Evolutionary conservation across 2,797 vertebrate genomes (phyloP), one percentile per base, ranked within the genome.

Genomic region (Parauchenoglanis punctatus): DNA sequence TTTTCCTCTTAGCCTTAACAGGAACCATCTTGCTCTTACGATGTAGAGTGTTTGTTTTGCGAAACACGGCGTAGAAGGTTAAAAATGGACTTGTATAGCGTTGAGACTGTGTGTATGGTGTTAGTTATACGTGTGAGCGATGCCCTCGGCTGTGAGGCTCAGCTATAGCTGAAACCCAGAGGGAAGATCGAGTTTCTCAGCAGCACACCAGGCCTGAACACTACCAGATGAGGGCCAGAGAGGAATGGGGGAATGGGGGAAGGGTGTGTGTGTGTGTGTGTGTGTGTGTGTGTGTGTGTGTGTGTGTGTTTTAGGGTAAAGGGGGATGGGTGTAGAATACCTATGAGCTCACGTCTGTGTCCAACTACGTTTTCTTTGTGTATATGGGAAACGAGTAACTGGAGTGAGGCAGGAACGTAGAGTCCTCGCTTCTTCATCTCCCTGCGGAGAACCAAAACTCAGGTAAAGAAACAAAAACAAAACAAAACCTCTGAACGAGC

Each of bases 181-280:
- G 89, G 88, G 90, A 90, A 90, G 91, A 92, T 94, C 91, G 65
- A 70, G 89, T 94, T 94, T 93, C 93, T 91, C 89, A 86, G 85
- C 92, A 93, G 92, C 92, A 91, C 92, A 89, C 88, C 91, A 90
- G 90, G 90, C 89, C 89, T 93, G 93, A 94, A 91, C 92, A 93
- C 91, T 91, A 93, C 92, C 93, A 94, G 93, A 93, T 94, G 93
- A 93, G 92, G 84, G 83, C 87, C 83, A 81, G 90, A 65, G 81
- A 84, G 87, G 86, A 90, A 77, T 83, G 85, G 81, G 70, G 86
- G 87, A 81, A 87, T 68, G 88, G 88, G 89, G 81, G 77, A 77
- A 82, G 75, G 67, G 85, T 87, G 35, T 35, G 35, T 35, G 35
- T 35, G 35, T 35, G 35, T 35, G 35, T 35, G 31, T 31, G 31